A percentile compares a stretch with the other conserved stretches of the same genome.
Evolutionary conservation across 2,888 invertebrate genomes (phyloP).

Genomic region (Spodoptera littoralis): DNA sequence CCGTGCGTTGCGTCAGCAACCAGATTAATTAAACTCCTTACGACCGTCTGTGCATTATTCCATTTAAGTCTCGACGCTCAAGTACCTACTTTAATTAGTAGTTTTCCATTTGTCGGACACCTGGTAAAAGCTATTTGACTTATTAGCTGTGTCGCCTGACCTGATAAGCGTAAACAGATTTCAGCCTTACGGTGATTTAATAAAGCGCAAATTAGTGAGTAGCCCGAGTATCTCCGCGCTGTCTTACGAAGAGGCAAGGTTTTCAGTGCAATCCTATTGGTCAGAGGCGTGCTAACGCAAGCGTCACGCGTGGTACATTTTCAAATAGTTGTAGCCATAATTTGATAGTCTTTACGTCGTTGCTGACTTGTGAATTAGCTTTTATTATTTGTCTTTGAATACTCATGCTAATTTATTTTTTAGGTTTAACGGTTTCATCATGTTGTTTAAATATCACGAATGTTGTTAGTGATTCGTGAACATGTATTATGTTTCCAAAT

Average conservation of each 20-base stretch:
- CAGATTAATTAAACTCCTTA: conserved; percentile 85
- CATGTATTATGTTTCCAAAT: conserved; percentile 65
- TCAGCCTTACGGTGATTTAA: conserved; percentile 65
- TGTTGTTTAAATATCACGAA: conserved; percentile 81
- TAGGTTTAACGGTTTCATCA: conserved; percentile 86
- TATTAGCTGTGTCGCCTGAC: conserved; percentile 73
- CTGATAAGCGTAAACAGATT: conserved; percentile 58
- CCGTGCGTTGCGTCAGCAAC: conserved; percentile 75
- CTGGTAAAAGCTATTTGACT: conserved; percentile 83
- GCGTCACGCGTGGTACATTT: conserved; percentile 84
- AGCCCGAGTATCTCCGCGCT: conserved; percentile 56
- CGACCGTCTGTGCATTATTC: conserved; percentile 75
- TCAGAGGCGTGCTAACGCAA: conserved; percentile 77
- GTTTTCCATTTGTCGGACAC: conserved; percentile 84
- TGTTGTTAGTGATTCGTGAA: conserved; percentile 63
- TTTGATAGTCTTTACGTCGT: conserved; percentile 83
- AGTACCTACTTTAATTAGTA: conserved; percentile 84
- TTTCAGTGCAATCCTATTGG: conserved; percentile 80
- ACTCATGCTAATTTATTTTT: conserved; percentile 83
- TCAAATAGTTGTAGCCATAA: conserved; percentile 84
- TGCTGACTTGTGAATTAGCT: conserved; percentile 81
- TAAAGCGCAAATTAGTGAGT: conserved; percentile 67
- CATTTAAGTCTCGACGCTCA: conserved; percentile 75
- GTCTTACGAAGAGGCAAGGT: conserved; percentile 75
- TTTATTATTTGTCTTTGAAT: conserved; percentile 84